Evolutionary conservation across 2,113 vertebrate genomes (phyloP).

Genomic region (Clarias magur): DNA sequence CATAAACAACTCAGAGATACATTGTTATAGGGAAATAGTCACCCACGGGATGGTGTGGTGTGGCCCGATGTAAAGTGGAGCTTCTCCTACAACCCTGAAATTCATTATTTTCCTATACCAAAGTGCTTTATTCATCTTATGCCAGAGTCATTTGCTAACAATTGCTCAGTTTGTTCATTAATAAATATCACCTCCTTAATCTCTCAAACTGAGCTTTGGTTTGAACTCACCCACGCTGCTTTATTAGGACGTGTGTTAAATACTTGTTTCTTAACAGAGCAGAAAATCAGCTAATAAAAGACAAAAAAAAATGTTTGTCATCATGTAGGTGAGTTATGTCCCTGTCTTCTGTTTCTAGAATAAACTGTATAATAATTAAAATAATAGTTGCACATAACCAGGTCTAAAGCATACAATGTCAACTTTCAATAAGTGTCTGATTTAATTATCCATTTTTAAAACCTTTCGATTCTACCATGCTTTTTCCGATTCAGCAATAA

Average conservation of each 20-base stretch:
- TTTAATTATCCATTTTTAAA: not conserved
- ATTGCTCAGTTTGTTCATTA: not conserved
- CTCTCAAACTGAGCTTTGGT: not conserved
- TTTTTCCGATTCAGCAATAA: not conserved
- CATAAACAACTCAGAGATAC: not conserved
- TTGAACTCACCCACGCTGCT: not conserved
- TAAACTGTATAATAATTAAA: too few relatives aligned
- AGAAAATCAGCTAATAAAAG: not conserved
- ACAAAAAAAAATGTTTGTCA: not conserved
- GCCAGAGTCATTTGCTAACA: not conserved
- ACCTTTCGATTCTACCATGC: not conserved
- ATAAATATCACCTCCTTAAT: not conserved
- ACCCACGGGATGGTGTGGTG: not conserved
- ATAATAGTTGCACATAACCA: not conserved
- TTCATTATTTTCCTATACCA: not conserved
- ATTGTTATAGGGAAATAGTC: not conserved
- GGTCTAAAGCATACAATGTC: not conserved
- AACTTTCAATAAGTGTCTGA: not conserved
- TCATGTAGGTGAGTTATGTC: not conserved
- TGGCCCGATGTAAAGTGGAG: not conserved
- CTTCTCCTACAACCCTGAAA: not conserved
- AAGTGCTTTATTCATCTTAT: not conserved
- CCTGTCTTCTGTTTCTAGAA: too few relatives aligned
- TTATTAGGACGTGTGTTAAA: not conserved
- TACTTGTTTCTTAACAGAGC: not conserved